These are phyloP conservation scores for Clupea harengus DNA, from an alignment of 2,113 vertebrate species.

Conservation along the genomic window DNA sequence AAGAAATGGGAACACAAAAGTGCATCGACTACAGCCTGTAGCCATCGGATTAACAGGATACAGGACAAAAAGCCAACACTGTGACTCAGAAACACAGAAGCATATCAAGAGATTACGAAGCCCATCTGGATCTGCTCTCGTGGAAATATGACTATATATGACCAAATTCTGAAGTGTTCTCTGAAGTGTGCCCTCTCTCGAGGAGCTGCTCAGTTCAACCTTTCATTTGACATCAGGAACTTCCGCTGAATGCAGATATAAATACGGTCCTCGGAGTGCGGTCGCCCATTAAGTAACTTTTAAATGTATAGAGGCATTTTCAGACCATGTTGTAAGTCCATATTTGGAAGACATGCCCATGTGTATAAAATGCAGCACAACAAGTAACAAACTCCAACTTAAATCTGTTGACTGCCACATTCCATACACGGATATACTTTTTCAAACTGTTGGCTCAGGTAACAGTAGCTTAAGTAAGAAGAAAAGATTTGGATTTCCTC, in stretches of 20 bases:
- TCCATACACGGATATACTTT: background rate
- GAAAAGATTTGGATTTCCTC: background rate
- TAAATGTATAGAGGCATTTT: background rate
- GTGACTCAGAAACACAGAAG: background rate
- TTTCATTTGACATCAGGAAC: background rate
- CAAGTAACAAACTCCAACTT: background rate
- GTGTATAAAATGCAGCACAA: background rate
- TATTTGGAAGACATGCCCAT: background rate
- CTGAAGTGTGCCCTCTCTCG: too few species aligned
- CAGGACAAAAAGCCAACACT: background rate
- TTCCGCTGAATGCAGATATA: background rate
- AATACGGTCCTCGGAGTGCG: background rate
- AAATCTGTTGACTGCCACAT: background rate
- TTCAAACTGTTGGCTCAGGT: background rate
- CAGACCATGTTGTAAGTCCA: background rate
- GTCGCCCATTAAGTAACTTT: background rate
- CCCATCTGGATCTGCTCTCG: background rate
- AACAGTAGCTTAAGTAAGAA: background rate
- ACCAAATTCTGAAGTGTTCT: background rate
- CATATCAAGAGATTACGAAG: background rate
- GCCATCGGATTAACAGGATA: background rate
- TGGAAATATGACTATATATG: background rate
- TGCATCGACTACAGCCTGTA: background rate
- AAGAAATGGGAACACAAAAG: background rate
- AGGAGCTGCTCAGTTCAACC: background rate